Conservation (phyloP, 2,888 invertebrate genomes). For the Apamea anceps region DNA sequence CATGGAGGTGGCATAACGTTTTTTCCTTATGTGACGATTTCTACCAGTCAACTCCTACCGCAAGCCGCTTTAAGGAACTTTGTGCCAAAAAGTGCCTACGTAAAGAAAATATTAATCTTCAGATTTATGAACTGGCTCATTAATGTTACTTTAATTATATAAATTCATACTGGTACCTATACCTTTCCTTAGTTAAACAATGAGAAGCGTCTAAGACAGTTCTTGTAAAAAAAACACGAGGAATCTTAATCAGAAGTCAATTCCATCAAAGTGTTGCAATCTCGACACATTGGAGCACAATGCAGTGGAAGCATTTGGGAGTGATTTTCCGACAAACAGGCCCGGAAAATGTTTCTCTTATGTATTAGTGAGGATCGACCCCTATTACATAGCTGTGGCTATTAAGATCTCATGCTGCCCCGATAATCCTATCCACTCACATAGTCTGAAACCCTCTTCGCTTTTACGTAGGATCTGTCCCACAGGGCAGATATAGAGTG, state of each 20-base stretch:
- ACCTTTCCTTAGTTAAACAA: not conserved
- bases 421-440: slow-evolving; percentile 68
- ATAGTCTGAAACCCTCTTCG: slow-evolving; percentile 64
- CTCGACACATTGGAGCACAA: slow-evolving; percentile 41
- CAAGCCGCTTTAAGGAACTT: not conserved
- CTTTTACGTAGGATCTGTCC: slow-evolving; percentile 67
- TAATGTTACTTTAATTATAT: not conserved
- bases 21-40: not conserved
- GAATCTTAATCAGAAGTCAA: slow-evolving; percentile 47
- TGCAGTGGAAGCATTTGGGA: slow-evolving; percentile 55
- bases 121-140: not conserved
- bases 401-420: slow-evolving; percentile 68
- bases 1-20: not conserved
- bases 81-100: not conserved
- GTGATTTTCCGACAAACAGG: slow-evolving; percentile 58
- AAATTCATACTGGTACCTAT: not conserved
- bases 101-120: not conserved
- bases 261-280: slow-evolving; percentile 51
- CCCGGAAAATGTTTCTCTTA: slow-evolving; percentile 60
- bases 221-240: slow-evolving; percentile 14
- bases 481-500: slow-evolving; percentile 61
- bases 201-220: not conserved
- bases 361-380: slow-evolving; percentile 64
- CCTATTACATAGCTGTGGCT: slow-evolving; percentile 66
- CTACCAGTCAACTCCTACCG: not conserved